Base-by-base conservation (phyloP, 2,113 vertebrate genomes). In the Theristicus caerulescens region DNA sequence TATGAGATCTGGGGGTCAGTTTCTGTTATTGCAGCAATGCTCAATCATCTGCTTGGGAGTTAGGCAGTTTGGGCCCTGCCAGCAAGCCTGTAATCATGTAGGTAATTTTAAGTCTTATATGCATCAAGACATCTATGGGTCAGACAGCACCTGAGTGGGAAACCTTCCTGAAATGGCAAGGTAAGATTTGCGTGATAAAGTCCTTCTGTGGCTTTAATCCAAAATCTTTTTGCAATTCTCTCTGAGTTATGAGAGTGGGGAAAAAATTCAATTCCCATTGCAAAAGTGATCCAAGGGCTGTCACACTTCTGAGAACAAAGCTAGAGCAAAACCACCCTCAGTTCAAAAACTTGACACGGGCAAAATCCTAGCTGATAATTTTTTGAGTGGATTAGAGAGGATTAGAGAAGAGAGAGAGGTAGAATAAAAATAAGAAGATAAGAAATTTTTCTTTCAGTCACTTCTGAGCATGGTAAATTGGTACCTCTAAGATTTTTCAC, bases 341-440 rank as follows among this genome's bases (percentile, higher is more conserved):
- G 90, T 92, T 96, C 88, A 96, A 86, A 97, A 97, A 78, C 71
- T 55, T 92, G 88, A 93, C 88, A 86, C 2, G 16, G 64, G 76
- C 57, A 94, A 92, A 96, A 90, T 89, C 88, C 83, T 96, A 71
- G 57, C 80, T 93, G 95, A 96, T 96, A 93, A 93, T 93, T 88
- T 96, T 95, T 91, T 92, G 64, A 92, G 94, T 91, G 92, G 95
- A 96, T 97, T 96, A 95, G 64, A 69, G 55, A 74, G 94, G 95
- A 95, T 96, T 94, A 96, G 64, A 88, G 92, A 88, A 92, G 55
- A 81, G 92, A 92, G 66, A 96, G 72, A 71, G 52, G 79, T 52
- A 88, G 88, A 96, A 95, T 96, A 74, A 96, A 96, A 95, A 91
- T 91, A 93, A 90, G 87, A 90, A 90, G 92, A 91, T 94, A 94